Percentiles rank a stretch among this genome's conserved stretches.
Conservation (phyloP, 2,888 invertebrate genomes). For the Rotaria magnacalcarata region DNA sequence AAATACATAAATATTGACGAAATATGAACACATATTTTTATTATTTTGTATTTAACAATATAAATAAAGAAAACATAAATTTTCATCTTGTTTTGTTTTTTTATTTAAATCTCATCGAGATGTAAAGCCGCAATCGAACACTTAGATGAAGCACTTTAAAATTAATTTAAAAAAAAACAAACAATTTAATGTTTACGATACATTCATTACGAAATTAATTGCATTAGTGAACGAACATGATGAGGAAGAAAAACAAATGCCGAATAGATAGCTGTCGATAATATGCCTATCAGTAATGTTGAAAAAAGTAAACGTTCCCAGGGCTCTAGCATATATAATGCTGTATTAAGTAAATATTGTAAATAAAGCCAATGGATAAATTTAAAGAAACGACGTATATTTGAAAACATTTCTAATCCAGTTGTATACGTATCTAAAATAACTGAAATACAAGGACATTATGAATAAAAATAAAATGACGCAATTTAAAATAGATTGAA, state of each 20-base stretch:
- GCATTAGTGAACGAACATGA: conserved; percentile 37
- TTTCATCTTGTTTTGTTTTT: neutral
- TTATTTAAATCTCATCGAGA: conserved; percentile 11
- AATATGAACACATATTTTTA: too few species aligned
- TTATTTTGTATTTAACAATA: neutral
- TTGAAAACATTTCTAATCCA: conserved; percentile 34
- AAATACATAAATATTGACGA: too few species aligned
- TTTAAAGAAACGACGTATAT: conserved; percentile 42
- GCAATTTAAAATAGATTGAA: neutral
- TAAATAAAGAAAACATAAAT: neutral
- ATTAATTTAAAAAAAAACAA: neutral
- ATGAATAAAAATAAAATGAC: neutral
- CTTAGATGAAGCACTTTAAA: neutral
- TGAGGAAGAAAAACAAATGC: conserved; percentile 43
- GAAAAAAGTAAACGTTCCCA: conserved; percentile 61
- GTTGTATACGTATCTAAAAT: neutral
- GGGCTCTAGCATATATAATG: conserved; percentile 64
- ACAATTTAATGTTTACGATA: neutral
- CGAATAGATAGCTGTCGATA: conserved; percentile 39
- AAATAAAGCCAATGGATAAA: conserved; percentile 55
- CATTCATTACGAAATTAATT: neutral
- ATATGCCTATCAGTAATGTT: conserved; percentile 6
- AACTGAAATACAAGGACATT: neutral
- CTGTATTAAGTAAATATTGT: conserved; percentile 62
- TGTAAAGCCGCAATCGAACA: neutral